These are phyloP conservation scores for Pinna nobilis DNA, from an alignment of 1,140 invertebrate species.

Conservation along the genomic window DNA sequence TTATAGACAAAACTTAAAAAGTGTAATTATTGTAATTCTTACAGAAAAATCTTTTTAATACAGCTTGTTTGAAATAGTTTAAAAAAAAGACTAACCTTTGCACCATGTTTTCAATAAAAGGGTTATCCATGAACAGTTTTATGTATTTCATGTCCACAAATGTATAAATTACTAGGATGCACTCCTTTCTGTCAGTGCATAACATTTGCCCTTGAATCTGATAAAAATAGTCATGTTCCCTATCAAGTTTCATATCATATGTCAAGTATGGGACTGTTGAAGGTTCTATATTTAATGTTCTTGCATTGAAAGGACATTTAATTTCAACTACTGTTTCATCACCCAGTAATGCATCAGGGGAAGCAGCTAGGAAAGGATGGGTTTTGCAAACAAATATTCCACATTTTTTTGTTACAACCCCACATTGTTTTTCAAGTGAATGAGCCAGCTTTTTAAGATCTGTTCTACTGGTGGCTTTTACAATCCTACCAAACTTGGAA, in stretches of 20 bases:
- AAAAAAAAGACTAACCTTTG: no score
- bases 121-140: no score
- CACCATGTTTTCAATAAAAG: no score
- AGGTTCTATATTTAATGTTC: no score
- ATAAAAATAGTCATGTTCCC: conserved; percentile 41
- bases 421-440: conserved; percentile 22
- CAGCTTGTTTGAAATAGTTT: no score
- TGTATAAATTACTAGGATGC: conserved; percentile 22
- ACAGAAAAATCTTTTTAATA: no score
- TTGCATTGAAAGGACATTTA: conserved; percentile 44
- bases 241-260: conserved; percentile 3
- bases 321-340: conserved; percentile 36
- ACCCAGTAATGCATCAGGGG: conserved; percentile 44
- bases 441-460: conserved; percentile 44
- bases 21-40: no score
- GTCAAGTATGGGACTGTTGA: conserved; percentile 26
- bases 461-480: conserved; percentile 45
- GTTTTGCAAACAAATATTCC: conserved; percentile 32
- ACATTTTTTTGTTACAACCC: conserved; percentile 25
- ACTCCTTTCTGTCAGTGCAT: conserved; percentile 25
- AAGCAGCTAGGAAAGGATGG: conserved; percentile 40
- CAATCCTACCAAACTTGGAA: conserved; percentile 52
- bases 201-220: conserved; percentile 47
- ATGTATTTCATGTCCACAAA: no score
- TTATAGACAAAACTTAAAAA: no score